These are phyloP conservation scores for Melanostoma scalare DNA, from an alignment of 2,888 invertebrate species.

Conservation along the genomic window DNA sequence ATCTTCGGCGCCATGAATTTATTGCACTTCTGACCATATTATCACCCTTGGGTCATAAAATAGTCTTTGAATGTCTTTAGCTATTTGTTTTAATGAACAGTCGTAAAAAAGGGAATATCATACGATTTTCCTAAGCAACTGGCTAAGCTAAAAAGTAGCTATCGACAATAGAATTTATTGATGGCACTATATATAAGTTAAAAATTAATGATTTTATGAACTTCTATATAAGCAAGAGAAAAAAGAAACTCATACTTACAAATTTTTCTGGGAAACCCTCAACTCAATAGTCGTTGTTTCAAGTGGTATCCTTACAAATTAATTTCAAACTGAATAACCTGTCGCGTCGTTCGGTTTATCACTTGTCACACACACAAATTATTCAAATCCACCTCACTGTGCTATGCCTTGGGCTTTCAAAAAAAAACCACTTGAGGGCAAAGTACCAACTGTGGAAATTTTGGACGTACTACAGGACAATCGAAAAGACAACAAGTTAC, in stretches of 20 bases:
- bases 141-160: too few species aligned
- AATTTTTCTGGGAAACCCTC: too few species aligned
- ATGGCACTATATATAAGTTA: too few species aligned
- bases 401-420: background rate
- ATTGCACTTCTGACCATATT: slow-evolving; percentile 43
- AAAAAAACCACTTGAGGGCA: slow-evolving; percentile 5
- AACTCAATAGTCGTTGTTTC: slow-evolving; percentile 12
- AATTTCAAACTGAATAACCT: slow-evolving; percentile 28
- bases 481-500: slow-evolving; percentile 32
- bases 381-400: slow-evolving; percentile 10
- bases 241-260: slow-evolving; percentile 5
- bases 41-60: slow-evolving; percentile 46
- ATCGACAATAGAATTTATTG: too few species aligned
- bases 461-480: slow-evolving; percentile 8
- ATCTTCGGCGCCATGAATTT: slow-evolving; percentile 33
- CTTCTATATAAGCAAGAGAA: background rate
- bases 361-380: slow-evolving; percentile 20
- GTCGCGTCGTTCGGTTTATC: background rate
- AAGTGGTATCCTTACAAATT: slow-evolving; percentile 35
- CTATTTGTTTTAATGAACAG: slow-evolving; percentile 9
- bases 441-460: background rate
- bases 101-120: slow-evolving; percentile 4
- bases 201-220: too few species aligned
- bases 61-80: slow-evolving; percentile 25
- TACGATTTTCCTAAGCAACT: too few species aligned